Percentiles rank a stretch among this genome's conserved stretches.
Evolutionary conservation across 2,797 vertebrate genomes (phyloP).

Genomic region (Aplochiton taeniatus): DNA sequence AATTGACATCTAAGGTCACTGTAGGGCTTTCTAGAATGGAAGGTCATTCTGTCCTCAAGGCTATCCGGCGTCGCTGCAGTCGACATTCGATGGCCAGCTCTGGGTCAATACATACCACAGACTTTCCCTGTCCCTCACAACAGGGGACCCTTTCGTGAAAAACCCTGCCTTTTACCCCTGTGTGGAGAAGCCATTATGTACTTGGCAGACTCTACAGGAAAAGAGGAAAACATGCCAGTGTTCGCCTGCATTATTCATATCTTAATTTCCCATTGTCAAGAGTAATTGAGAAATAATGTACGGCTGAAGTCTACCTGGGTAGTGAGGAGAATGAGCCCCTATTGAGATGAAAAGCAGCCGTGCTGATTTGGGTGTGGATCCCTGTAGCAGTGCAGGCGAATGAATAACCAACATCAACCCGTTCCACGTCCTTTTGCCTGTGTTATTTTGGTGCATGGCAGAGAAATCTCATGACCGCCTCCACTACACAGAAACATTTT

Average conservation of each 20-base stretch:
- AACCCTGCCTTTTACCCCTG: slow-evolving; percentile 26
- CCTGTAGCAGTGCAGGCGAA: slow-evolving; percentile 23
- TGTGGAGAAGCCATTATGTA: slow-evolving; percentile 37
- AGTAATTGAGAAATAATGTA: slow-evolving; percentile 49
- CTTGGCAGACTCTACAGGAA: slow-evolving; percentile 36
- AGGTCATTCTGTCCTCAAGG: too few relatives aligned
- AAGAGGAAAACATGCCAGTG: slow-evolving; percentile 21
- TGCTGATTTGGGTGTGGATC: slow-evolving; percentile 35
- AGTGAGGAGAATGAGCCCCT: slow-evolving; percentile 37
- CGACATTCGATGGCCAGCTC: background rate
- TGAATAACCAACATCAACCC: background rate
- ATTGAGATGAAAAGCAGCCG: slow-evolving; percentile 48
- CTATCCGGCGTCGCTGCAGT: too few relatives aligned
- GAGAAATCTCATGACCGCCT: slow-evolving; percentile 36
- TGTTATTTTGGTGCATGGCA: background rate
- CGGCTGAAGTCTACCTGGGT: slow-evolving; percentile 14
- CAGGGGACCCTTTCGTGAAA: slow-evolving; percentile 17
- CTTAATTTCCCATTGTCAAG: slow-evolving; percentile 42
- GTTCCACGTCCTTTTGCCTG: background rate
- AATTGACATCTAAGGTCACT: background rate
- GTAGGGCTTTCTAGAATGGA: background rate
- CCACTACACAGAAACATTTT: slow-evolving; percentile 54
- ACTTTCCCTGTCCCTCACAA: slow-evolving; percentile 3
- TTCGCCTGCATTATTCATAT: slow-evolving; percentile 51
- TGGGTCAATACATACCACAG: slow-evolving; percentile 3